Conservation (phyloP, 2,797 vertebrate species). For the Esox lucius region DNA sequence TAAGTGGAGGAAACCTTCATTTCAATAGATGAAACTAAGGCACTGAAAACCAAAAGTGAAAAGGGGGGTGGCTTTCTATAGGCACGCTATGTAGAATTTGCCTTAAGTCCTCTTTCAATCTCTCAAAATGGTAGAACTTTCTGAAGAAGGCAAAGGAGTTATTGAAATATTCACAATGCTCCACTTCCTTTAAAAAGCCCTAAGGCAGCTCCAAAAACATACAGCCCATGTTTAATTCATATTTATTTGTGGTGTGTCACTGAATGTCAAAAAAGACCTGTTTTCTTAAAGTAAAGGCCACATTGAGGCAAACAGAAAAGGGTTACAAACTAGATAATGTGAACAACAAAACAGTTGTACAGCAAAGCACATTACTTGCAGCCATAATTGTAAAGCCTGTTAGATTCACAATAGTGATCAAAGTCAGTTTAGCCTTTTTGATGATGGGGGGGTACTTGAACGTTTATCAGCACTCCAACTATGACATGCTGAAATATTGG, state of each 20-base stretch:
- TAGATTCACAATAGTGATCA: neutral
- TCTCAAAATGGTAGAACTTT: neutral
- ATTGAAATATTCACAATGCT: neutral
- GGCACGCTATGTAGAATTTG: conserved; percentile 10
- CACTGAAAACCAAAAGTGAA: too few species aligned
- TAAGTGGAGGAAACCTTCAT: too few species aligned
- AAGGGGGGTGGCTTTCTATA: too few species aligned
- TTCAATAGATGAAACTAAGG: too few species aligned
- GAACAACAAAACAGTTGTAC: neutral
- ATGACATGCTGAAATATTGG: neutral
- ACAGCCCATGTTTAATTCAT: neutral
- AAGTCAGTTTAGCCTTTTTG: neutral
- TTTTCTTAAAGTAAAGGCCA: neutral
- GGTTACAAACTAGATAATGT: neutral
- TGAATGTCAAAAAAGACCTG: neutral
- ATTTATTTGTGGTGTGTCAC: neutral
- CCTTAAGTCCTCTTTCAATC: neutral
- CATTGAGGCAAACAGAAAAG: neutral
- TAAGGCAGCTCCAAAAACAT: conserved; percentile 3
- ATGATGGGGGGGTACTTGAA: neutral
- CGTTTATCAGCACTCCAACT: neutral
- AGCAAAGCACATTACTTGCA: neutral
- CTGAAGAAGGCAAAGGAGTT: neutral
- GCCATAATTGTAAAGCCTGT: neutral
- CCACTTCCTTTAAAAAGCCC: neutral